Percentiles rank a stretch among this genome's conserved stretches.
Conservation (phyloP, 92 coral and sea anemone species). For the Heteractis magnifica region DNA sequence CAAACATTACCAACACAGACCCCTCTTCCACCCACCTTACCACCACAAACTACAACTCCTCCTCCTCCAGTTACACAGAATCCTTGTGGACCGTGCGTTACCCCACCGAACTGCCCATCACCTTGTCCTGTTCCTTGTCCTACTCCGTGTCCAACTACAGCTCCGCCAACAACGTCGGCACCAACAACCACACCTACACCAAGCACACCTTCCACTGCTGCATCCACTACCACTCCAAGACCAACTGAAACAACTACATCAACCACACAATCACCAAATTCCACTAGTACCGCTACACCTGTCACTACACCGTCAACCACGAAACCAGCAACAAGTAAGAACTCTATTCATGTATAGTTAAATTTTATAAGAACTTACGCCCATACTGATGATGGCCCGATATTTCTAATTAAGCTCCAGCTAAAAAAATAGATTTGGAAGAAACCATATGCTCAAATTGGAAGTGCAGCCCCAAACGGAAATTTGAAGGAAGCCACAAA, state of each 20-base stretch:
- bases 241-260: constrained; percentile 35
- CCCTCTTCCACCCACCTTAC: constrained; percentile 37
- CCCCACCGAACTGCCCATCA: constrained; percentile 23
- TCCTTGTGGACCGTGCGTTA: constrained; percentile 24
- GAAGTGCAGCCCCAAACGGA: too few species aligned
- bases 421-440: too few species aligned
- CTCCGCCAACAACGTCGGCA: constrained; percentile 34
- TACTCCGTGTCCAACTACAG: constrained; percentile 11
- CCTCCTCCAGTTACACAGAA: not conserved
- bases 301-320: constrained; percentile 36
- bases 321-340: constrained; percentile 15
- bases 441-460: too few species aligned
- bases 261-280: constrained; percentile 23
- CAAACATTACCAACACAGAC: constrained; percentile 12
- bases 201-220: constrained; percentile 30
- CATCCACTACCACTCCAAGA: constrained; percentile 28
- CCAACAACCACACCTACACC: constrained; percentile 34
- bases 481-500: too few species aligned
- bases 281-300: constrained; percentile 31
- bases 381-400: too few species aligned
- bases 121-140: constrained; percentile 27
- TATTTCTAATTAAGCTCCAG: too few species aligned
- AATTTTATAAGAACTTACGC: not conserved
- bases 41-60: constrained; percentile 24
- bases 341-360: not conserved